Evolutionary conservation across 2,888 invertebrate species (phyloP), one percentile per base, ranked within the genome.

Genomic region (Harpagoxenus sublaevis): DNA sequence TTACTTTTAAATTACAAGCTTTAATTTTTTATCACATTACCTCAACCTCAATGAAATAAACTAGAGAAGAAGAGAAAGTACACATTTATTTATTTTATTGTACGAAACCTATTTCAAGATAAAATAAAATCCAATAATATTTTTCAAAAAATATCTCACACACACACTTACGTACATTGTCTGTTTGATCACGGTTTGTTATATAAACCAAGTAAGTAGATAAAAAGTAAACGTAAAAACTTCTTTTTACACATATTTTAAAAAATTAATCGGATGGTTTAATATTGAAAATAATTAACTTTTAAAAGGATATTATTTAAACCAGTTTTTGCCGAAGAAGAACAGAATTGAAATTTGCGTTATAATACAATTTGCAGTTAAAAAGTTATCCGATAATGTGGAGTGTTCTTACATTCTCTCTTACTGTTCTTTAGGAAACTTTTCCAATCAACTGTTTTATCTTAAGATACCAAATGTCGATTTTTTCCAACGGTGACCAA

Each of bases 401-500:
- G 31, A 39, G 12, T 0, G n/a, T 42, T 45, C 53, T 66, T 77
- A 65, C 28, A 53, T 53, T 51, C 31, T 10, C 35, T 62, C 73
- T 81, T 62, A 35, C 15, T 51, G 18, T 42, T 74, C 48, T 39
- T 35, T 60, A 48, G 0, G 2, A 39, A 70, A 81, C 39, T 81
- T 73, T 62, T 39, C 28, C 81, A 60, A 74, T 74, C 75, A 51
- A 39, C 42, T n/a, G 31, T 45, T 68, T 68, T 68, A 57, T 35
- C 45, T 45, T 78, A 55, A 45, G 31, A 78, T 57, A 63, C 51
- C 70, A n/a, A 68, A 57, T 57, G 57, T 57, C 78, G 31, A 78
- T 68, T 57, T 35, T 57, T 68, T 45, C 31, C 23, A 57, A 45
- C 18, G 45, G 45, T 57, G 68, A 57, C 68, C 68, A 35, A 57